These are phyloP conservation scores for Trididemnum miniatum DNA, from an alignment of 23 tunicate genomes.

Conservation along the genomic window DNA sequence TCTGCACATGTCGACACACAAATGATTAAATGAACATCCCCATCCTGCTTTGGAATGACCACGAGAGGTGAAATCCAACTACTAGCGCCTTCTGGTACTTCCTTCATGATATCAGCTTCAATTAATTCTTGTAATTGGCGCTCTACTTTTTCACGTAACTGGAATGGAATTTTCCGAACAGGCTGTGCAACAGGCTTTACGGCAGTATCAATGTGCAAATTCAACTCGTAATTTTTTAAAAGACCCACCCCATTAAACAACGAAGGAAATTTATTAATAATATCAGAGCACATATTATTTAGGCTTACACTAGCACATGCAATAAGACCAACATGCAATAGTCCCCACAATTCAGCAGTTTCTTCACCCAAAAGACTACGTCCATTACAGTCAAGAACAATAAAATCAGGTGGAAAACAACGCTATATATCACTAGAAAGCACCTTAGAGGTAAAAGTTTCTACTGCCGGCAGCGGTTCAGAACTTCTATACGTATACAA, in stretches of 20 bases:
- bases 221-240: background rate
- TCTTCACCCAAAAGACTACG: no score
- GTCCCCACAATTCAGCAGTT: no score
- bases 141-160: conserved; percentile 26
- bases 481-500: no score
- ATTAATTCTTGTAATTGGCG: background rate
- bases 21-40: background rate
- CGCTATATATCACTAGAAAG: no score
- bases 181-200: conserved; percentile 31
- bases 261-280: background rate
- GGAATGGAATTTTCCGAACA: conserved; percentile 26
- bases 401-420: no score
- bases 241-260: background rate
- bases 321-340: background rate
- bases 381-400: no score
- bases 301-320: background rate
- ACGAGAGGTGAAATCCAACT: conserved; percentile 37
- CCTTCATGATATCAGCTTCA: conserved; percentile 20
- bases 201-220: conserved; percentile 22
- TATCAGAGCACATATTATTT: background rate
- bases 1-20: conserved; percentile 1
- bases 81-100: conserved; percentile 29
- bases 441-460: no score
- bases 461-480: no score
- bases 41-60: background rate